phyloP scores from a whole-genome alignment of 2,888 invertebrate species.

The Chrysolina oricalcia region DNA sequence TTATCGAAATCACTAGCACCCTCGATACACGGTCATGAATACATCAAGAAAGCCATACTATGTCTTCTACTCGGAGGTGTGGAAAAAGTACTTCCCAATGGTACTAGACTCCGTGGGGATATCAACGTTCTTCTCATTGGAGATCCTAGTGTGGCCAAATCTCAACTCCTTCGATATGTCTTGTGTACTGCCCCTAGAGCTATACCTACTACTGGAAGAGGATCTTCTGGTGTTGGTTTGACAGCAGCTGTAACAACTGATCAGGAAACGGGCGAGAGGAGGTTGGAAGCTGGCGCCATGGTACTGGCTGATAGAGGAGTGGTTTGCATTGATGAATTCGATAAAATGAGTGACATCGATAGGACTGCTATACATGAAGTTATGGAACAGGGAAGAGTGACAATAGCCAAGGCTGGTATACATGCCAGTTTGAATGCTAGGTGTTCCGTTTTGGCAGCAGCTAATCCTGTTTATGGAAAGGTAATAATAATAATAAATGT shows the following conservation, averaged over 20 bases:
- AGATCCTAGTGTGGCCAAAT: constrained; percentile 98
- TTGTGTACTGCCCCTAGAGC: constrained; percentile 95
- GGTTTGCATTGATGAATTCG: constrained; percentile 95
- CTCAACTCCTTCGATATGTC: constrained; percentile 95
- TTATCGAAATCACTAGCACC: constrained; percentile 95
- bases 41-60: constrained; percentile 96
- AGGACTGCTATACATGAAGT: constrained; percentile 99
- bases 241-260: constrained; percentile 99
- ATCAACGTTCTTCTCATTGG: constrained; percentile 83
- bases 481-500: no score
- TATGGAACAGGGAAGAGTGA: constrained; percentile 98
- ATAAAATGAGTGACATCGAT: constrained; percentile 99
- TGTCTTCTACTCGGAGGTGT: constrained; percentile 95
- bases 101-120: constrained; percentile 90
- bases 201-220: constrained; percentile 97
- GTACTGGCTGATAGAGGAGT: constrained; percentile 96
- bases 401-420: constrained; percentile 99
- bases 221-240: constrained; percentile 98
- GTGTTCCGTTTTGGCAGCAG: constrained; percentile 98
- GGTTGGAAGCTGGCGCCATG: constrained; percentile 99
- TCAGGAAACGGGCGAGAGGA: constrained; percentile 84
- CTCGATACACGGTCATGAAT: constrained; percentile 97
- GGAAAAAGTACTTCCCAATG: constrained; percentile 94
- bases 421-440: constrained; percentile 98
- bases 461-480: constrained; percentile 98